phyloP scores from a whole-genome alignment of 37 sponge, comb jelly and placozoan genomes.

The Diacarnus erythraeanus region DNA sequence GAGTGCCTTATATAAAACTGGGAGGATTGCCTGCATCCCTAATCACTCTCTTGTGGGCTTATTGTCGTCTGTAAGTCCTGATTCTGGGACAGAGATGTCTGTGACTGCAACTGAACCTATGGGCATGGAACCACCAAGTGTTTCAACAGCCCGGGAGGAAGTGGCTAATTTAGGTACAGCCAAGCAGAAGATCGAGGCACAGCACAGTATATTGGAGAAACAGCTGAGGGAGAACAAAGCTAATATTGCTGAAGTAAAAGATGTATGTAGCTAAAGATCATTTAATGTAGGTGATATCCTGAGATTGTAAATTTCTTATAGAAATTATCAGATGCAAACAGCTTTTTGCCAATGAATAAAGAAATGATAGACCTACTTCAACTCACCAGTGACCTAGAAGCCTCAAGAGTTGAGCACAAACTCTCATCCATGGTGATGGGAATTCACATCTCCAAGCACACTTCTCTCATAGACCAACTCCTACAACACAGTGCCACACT shows the following conservation, averaged over 20 bases:
- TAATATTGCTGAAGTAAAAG: constrained; percentile 26
- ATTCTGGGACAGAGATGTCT: not conserved
- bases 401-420: constrained; percentile 3
- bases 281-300: not conserved
- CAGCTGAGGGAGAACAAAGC: constrained; percentile 25
- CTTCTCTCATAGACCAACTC: constrained; percentile 38
- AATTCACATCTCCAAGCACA: constrained; percentile 12
- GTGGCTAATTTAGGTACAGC: constrained; percentile 32
- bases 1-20: too few relatives aligned
- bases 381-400: constrained; percentile 33
- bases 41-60: not conserved
- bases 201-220: constrained; percentile 35
- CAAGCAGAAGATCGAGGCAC: constrained; percentile 36
- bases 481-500: constrained; percentile 34
- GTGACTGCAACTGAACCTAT: not conserved
- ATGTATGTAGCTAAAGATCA: constrained; percentile 32
- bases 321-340: not conserved
- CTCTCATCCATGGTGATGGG: constrained; percentile 12
- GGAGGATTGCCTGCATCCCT: too few relatives aligned
- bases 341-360: constrained; percentile 19
- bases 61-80: not conserved
- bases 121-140: constrained; percentile 1
- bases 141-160: constrained; percentile 27
- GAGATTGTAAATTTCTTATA: not conserved
- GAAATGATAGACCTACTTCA: constrained; percentile 36